A percentile compares a stretch with the other conserved stretches of the same genome.
Evolutionary conservation across 2,113 vertebrate genomes (phyloP).

Genomic region (Grantiella picta): DNA sequence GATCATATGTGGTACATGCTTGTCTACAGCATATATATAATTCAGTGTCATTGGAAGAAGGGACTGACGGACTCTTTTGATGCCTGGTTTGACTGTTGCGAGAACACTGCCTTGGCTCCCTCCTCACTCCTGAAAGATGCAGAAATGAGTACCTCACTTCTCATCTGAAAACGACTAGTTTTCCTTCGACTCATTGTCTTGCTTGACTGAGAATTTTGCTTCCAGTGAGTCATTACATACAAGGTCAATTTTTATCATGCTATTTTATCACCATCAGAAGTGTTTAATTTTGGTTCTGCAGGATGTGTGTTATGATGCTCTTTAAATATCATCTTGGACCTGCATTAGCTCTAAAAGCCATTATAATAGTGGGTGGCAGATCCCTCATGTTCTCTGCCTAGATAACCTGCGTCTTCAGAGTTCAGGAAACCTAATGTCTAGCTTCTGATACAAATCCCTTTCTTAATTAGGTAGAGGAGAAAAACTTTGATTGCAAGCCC

Average conservation of each 20-base stretch:
- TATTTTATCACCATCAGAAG: not conserved
- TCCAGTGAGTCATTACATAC: not conserved
- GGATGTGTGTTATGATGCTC: not conserved
- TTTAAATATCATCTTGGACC: not conserved
- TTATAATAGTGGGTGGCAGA: not conserved
- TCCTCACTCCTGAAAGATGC: not conserved
- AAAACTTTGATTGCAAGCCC: not conserved
- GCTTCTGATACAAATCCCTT: not conserved
- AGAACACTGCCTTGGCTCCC: not conserved
- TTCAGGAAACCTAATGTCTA: not conserved
- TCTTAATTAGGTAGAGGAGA: not conserved
- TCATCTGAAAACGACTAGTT: not conserved
- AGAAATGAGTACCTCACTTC: not conserved
- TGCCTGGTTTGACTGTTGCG: not conserved
- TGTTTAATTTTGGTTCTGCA: not conserved
- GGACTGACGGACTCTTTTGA: not conserved
- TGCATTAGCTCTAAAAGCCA: not conserved
- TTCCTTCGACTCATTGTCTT: not conserved
- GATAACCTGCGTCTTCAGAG: not conserved
- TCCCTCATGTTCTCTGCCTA: not conserved
- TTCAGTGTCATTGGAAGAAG: not conserved
- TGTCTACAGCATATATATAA: not conserved
- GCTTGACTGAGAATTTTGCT: not conserved
- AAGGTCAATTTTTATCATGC: not conserved
- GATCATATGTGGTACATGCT: accelerated